A percentile compares a stretch with the other conserved stretches of the same genome.
Conservation (phyloP, 2,113 vertebrate species). For the Zingel zingel region DNA sequence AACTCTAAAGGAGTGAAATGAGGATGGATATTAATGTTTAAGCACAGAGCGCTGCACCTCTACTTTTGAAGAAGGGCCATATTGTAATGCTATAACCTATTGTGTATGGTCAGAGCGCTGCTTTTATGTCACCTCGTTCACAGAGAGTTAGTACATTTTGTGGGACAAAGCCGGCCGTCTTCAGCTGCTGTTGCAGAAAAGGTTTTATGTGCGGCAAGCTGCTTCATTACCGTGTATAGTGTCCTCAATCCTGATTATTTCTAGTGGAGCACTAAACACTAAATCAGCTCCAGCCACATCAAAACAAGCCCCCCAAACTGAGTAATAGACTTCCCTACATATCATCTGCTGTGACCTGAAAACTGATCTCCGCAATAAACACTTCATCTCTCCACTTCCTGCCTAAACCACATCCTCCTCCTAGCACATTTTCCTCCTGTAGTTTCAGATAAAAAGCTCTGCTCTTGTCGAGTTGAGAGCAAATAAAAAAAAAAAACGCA, state of each 20-base stretch:
- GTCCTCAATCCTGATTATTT: slow-evolving; percentile 60
- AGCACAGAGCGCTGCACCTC: slow-evolving; percentile 17
- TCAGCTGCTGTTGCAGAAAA: slow-evolving; percentile 11
- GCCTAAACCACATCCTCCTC: slow-evolving; percentile 55
- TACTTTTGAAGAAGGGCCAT: neutral
- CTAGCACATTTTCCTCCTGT: slow-evolving; percentile 28
- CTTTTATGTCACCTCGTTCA: slow-evolving; percentile 42
- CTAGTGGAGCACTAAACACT: slow-evolving; percentile 61
- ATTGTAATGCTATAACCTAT: slow-evolving; percentile 36
- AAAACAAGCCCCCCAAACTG: slow-evolving; percentile 67
- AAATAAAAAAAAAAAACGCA: neutral
- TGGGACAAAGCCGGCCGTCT: slow-evolving; percentile 28
- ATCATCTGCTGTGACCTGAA: slow-evolving; percentile 68
- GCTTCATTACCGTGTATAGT: slow-evolving; percentile 59
- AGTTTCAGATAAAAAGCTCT: slow-evolving; percentile 51
- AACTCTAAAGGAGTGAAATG: slow-evolving; percentile 15
- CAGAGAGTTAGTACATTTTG: slow-evolving; percentile 27
- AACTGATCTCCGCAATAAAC: slow-evolving; percentile 74
- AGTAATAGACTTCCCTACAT: slow-evolving; percentile 69
- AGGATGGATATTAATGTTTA: slow-evolving; percentile 34
- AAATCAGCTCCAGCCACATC: slow-evolving; percentile 72
- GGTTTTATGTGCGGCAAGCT: slow-evolving; percentile 32
- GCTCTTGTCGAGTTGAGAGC: slow-evolving; percentile 18
- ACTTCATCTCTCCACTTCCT: slow-evolving; percentile 60
- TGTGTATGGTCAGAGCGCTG: neutral